phyloP scores from a whole-genome alignment of 2,113 vertebrate species.

The Vireo altiloquus region DNA sequence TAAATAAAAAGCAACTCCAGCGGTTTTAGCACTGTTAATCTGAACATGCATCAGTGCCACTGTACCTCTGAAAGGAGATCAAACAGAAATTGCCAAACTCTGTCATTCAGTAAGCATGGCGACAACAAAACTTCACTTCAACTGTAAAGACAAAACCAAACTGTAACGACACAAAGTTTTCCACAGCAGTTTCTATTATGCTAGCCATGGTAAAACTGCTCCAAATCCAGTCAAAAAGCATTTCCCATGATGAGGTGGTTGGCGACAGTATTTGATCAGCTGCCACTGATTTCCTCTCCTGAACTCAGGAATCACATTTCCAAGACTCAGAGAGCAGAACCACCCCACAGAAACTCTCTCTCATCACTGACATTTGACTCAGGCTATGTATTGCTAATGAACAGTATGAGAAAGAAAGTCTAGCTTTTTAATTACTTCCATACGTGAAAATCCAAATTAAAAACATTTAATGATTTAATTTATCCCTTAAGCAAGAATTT shows the following conservation, averaged over 20 bases:
- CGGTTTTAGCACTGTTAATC: conserved; percentile 16
- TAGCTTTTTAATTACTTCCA: not conserved
- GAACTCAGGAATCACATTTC: not conserved
- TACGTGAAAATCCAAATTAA: not conserved
- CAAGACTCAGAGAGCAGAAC: not conserved
- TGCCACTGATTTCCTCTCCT: conserved; percentile 10
- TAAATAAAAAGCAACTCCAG: conserved; percentile 15
- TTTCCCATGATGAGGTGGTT: not conserved
- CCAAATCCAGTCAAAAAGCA: not conserved
- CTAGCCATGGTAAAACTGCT: not conserved
- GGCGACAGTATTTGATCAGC: conserved; percentile 17
- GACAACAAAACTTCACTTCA: not conserved
- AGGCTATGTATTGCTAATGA: not conserved
- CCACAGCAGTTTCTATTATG: not conserved
- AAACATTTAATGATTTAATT: not conserved
- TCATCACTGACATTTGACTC: not conserved
- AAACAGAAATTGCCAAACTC: not conserved
- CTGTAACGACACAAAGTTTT: not conserved
- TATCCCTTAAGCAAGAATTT: not conserved
- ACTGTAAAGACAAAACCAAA: not conserved
- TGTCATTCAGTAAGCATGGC: rapidly evolving
- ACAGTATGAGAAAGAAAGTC: not conserved
- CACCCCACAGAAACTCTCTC: not conserved
- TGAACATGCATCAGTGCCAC: not conserved
- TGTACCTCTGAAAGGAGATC: not conserved